Evolutionary conservation across 1,140 invertebrate species (phyloP).

Genomic region (Theocolax elegans): DNA sequence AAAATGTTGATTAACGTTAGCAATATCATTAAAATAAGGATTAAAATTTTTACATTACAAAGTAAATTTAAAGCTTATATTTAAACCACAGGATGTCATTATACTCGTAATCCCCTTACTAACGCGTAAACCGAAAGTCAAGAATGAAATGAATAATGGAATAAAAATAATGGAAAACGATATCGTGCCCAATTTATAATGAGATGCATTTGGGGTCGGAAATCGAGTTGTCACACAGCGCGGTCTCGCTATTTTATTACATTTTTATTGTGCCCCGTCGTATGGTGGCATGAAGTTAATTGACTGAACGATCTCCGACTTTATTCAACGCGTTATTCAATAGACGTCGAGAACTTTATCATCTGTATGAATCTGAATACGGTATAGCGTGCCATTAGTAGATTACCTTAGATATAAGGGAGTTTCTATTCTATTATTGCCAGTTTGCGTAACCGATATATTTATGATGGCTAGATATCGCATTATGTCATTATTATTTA

Average conservation of each 20-base stretch:
- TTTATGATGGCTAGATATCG: background rate
- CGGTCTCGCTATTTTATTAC: background rate
- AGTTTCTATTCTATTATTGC: background rate
- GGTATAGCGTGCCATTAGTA: slow-evolving; percentile 18
- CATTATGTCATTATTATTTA: background rate
- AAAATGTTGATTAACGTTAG: too few relatives aligned
- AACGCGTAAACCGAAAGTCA: too few relatives aligned
- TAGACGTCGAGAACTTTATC: slow-evolving; percentile 14
- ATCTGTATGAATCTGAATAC: slow-evolving; percentile 32
- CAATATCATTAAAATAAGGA: too few relatives aligned
- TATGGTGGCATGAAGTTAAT: slow-evolving; percentile 12
- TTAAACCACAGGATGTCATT: too few relatives aligned
- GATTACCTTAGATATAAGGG: background rate
- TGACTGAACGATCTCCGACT: background rate
- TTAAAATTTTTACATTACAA: too few relatives aligned
- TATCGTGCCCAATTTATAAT: background rate
- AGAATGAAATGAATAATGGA: background rate
- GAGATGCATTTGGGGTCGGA: slow-evolving; percentile 36
- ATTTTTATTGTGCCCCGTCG: slow-evolving; percentile 10
- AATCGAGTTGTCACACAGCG: background rate
- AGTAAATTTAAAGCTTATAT: too few relatives aligned
- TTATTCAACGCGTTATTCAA: slow-evolving; percentile 14
- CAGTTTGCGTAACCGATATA: slow-evolving; percentile 1
- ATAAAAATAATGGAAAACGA: background rate
- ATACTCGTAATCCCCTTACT: too few relatives aligned